phyloP scores from a whole-genome alignment of 1,140 invertebrate species.

The Ceratina australensis region DNA sequence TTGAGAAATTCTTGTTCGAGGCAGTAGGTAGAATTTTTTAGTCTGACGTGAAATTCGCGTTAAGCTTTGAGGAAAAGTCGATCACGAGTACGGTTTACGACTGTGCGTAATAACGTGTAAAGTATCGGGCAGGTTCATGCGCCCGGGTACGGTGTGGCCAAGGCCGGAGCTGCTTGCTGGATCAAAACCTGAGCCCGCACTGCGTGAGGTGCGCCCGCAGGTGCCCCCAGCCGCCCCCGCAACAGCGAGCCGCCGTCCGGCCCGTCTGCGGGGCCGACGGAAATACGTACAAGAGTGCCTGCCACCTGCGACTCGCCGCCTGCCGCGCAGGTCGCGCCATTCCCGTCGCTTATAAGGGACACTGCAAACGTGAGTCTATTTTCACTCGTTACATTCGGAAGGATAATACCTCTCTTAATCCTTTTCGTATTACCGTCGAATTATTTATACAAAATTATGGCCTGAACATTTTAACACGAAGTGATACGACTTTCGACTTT shows the following conservation, averaged over 20 bases:
- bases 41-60: too few relatives aligned
- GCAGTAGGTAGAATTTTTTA: too few relatives aligned
- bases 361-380: constrained; percentile 86
- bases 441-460: too few relatives aligned
- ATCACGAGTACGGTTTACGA: constrained; percentile 61
- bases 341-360: constrained; percentile 91
- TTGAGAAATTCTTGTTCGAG: too few relatives aligned
- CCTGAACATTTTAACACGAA: too few relatives aligned
- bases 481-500: background rate
- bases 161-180: constrained; percentile 90
- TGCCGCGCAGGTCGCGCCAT: constrained; percentile 90
- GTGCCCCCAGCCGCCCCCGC: constrained; percentile 80
- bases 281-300: constrained; percentile 91
- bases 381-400: constrained; percentile 10
- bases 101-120: constrained; percentile 77
- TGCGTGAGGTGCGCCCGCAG: constrained; percentile 88
- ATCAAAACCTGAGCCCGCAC: constrained; percentile 91
- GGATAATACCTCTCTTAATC: too few relatives aligned
- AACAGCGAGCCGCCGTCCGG: constrained; percentile 77
- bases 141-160: constrained; percentile 88
- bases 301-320: constrained; percentile 90
- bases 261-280: constrained; percentile 93
- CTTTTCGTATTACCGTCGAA: background rate
- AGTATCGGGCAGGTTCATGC: constrained; percentile 85
- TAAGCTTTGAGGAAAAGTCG: constrained; percentile 6